Evolutionary conservation across 2,888 invertebrate species (phyloP).

Genomic region (Epirrita christyi): DNA sequence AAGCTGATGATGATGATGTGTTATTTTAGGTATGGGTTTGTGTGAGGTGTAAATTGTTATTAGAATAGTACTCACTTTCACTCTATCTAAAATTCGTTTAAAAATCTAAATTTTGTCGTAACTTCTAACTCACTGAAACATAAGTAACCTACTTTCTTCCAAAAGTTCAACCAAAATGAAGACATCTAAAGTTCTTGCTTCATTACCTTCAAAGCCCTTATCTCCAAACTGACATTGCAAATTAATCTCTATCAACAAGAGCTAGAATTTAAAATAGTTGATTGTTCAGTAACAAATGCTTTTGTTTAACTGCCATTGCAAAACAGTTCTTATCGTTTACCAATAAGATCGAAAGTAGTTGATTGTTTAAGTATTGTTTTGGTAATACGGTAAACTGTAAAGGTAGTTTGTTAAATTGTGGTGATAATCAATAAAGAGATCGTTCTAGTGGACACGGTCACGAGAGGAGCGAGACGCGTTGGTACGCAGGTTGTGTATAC

Average conservation of each 20-base stretch:
- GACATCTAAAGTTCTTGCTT: slow-evolving; percentile 26
- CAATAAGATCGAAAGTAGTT: slow-evolving; percentile 1
- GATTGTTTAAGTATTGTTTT: slow-evolving; percentile 48
- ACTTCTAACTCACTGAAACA: too few species aligned
- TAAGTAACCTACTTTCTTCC: not conserved
- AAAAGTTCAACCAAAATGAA: slow-evolving; percentile 19
- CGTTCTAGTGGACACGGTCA: slow-evolving; percentile 77
- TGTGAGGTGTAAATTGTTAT: too few species aligned
- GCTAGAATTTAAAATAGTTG: not conserved
- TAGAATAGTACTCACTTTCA: too few species aligned
- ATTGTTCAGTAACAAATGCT: not conserved
- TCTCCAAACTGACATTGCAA: not conserved
- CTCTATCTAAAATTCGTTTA: too few species aligned
- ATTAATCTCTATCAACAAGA: not conserved
- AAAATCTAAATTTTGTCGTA: too few species aligned
- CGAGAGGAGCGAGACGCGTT: slow-evolving; percentile 67
- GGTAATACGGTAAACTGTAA: slow-evolving; percentile 64
- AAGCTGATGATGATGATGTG: too few species aligned
- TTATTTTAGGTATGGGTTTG: too few species aligned
- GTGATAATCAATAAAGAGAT: slow-evolving; percentile 82
- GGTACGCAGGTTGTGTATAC: slow-evolving; percentile 60
- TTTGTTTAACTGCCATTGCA: not conserved
- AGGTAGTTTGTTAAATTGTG: slow-evolving; percentile 53
- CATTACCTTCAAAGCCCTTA: not conserved
- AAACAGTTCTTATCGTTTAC: not conserved